Evolutionary conservation across 1,140 invertebrate species (phyloP), one percentile per base, ranked within the genome.

Genomic region (Penaeus chinensis): DNA sequence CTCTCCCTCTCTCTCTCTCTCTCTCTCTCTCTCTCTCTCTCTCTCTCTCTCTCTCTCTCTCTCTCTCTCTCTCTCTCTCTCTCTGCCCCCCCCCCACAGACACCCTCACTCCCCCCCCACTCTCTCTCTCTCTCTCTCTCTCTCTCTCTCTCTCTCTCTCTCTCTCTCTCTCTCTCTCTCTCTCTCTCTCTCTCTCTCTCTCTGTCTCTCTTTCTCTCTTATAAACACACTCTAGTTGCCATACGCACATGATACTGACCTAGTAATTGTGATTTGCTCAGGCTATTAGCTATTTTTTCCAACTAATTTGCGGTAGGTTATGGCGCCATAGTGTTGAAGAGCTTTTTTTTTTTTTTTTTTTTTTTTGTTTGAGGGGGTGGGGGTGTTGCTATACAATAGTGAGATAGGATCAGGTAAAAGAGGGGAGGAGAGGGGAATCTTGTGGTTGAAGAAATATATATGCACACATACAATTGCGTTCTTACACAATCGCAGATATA

Each of bases 21-120:
- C 76, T 16, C n/a, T 77, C 76, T 77, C n/a, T 77, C 76, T 77
- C 5, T 77, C 76, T 16, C n/a, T 77, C n/a, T 16, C 3, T 77
- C n/a, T 77, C n/a, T 16, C n/a, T 77, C n/a, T 16, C 3, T 32
- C 63, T 65, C 63, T 65, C 63, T 65, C 63, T 65, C 63, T 65
- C 63, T 65, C 63, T 65, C 63, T 65, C 63, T 65, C 63, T 65
- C 63, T 65, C 63, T 65, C 37, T 79, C 77, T 79, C 22, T 22
- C 19, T 37, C 32, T n/a, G 24, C 77, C 60, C 22, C 3, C 60
- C 18, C 24, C 2, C n/a, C 27, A 79, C 27, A 37, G 22, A 74
- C 69, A 74, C 69, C 69, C 37, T 74, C 69, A 22, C n/a, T 74
- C 69, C 11, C 69, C n/a, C 37, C 37, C 37, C n/a, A 16, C 37